These are phyloP conservation scores for Campoplex nolae DNA, from an alignment of 2,888 invertebrate species.

Conservation along the genomic window DNA sequence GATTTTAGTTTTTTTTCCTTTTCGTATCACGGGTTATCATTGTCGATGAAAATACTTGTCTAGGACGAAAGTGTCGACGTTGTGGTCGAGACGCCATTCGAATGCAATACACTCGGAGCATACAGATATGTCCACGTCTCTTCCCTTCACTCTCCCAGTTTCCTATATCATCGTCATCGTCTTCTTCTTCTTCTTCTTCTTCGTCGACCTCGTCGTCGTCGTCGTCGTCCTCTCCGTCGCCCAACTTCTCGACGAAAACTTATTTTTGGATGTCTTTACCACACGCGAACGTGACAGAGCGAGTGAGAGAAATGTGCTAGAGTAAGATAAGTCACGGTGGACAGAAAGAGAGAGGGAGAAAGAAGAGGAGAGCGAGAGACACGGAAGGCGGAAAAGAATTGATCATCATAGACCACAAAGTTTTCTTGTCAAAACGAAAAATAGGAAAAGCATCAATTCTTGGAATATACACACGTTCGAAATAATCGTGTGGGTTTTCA, in stretches of 20 bases:
- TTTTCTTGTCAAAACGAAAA: not conserved
- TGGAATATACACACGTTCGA: not conserved
- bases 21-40: conserved; percentile 28
- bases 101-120: conserved; percentile 18
- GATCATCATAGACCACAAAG: conserved; percentile 38
- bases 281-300: conserved; percentile 44
- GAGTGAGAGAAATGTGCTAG: conserved; percentile 17
- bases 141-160: conserved; percentile 23
- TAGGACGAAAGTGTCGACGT: conserved; percentile 50
- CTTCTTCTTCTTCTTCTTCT: conserved; percentile 24
- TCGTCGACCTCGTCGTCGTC: conserved; percentile 32
- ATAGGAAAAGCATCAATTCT: conserved; percentile 20
- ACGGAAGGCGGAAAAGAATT: conserved; percentile 41
- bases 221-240: conserved; percentile 28
- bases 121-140: conserved; percentile 30
- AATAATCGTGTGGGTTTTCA: not conserved
- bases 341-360: not conserved
- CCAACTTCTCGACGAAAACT: conserved; percentile 43
- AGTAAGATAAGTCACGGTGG: conserved; percentile 10
- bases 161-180: conserved; percentile 38
- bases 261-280: conserved; percentile 68
- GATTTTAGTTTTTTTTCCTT: conserved; percentile 21
- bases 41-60: conserved; percentile 45
- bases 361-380: conserved; percentile 16
- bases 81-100: conserved; percentile 63